A percentile compares a stretch with the other conserved stretches of the same genome.
Evolutionary conservation across 1,140 invertebrate genomes (phyloP).

Genomic region (Brachionus asplanchnoidis): DNA sequence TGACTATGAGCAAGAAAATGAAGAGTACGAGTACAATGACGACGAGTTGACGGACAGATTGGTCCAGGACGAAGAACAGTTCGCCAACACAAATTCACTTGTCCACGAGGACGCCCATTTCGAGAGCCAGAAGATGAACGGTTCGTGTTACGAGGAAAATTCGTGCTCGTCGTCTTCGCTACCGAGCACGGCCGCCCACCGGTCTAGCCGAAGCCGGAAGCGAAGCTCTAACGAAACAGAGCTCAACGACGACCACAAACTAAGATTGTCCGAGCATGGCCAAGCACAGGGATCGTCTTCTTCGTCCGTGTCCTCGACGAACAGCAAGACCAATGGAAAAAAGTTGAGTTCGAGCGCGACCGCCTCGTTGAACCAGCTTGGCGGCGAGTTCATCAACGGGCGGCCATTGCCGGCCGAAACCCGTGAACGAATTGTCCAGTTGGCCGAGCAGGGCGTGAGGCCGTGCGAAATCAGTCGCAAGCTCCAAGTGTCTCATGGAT

Average conservation of each 20-base stretch:
- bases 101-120: neutral
- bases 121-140: neutral
- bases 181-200: neutral
- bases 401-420: constrained; percentile 89
- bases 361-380: constrained; percentile 77
- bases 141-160: neutral
- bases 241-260: neutral
- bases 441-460: constrained; percentile 83
- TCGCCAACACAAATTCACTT: neutral
- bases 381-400: constrained; percentile 94
- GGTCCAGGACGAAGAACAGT: neutral
- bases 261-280: neutral
- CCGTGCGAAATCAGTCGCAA: constrained; percentile 93
- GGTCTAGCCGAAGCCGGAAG: neutral
- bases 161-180: constrained; percentile 22
- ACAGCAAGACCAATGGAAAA: neutral
- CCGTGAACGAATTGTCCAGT: constrained; percentile 86
- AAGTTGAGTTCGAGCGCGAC: constrained; percentile 4
- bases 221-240: neutral
- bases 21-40: neutral
- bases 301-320: neutral
- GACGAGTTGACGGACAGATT: neutral
- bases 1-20: neutral
- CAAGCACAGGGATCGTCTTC: neutral
- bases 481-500: constrained; percentile 85